These are phyloP conservation scores for mouse (Mus musculus) DNA, from an alignment of 2,113 vertebrate genomes.

Conservation along the genomic window DNA sequence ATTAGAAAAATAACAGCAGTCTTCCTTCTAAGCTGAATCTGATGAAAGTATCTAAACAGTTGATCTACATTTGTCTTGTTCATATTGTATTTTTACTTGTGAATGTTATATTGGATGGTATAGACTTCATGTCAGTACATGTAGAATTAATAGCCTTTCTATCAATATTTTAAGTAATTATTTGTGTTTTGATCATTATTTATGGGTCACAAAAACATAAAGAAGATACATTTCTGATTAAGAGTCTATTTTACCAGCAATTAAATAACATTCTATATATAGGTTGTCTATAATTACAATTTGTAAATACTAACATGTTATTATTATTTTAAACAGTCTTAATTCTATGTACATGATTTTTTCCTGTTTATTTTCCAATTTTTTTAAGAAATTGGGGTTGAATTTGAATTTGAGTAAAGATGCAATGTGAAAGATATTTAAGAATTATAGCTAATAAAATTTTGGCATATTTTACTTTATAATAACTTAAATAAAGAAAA, in stretches of 20 bases:
- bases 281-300: slow-evolving; percentile 37
- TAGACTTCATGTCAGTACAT: not conserved
- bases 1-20: slow-evolving; percentile 86
- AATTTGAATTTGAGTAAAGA: slow-evolving; percentile 13
- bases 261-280: not conserved
- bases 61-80: not conserved
- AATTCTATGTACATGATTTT: not conserved
- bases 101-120: not conserved
- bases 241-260: slow-evolving; percentile 1
- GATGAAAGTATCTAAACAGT: slow-evolving; percentile 85
- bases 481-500: slow-evolving; percentile 15
- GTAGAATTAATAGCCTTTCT: not conserved
- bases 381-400: not conserved
- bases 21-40: slow-evolving; percentile 86
- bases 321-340: slow-evolving; percentile 21
- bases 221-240: slow-evolving; percentile 26
- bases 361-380: slow-evolving; percentile 34
- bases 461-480: slow-evolving; percentile 10
- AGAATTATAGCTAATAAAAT: not conserved
- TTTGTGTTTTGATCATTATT: not conserved
- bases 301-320: slow-evolving; percentile 45
- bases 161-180: not conserved
- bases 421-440: not conserved
- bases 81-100: not conserved
- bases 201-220: not conserved